Evolutionary conservation across 35 echinoderm and acorn worm species (phyloP).

Genomic region (Eucidaris tribuloides): DNA sequence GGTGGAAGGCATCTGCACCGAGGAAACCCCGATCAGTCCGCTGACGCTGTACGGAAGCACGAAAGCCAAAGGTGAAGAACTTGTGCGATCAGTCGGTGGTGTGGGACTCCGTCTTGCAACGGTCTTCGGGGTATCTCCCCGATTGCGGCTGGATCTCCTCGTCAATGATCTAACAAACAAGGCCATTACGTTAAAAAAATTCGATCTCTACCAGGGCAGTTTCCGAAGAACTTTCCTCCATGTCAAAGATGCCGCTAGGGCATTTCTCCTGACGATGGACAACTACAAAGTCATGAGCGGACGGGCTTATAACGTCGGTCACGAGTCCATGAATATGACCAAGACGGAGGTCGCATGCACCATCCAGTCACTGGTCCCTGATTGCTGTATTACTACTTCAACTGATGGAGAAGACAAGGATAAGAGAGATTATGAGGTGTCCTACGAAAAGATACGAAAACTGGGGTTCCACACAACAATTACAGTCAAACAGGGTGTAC

Average conservation of each 20-base stretch:
- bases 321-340: slow-evolving; percentile 79
- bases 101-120: slow-evolving; percentile 71
- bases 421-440: slow-evolving; percentile 76
- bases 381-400: slow-evolving; percentile 38
- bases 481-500: slow-evolving; percentile 42
- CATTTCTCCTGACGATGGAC: slow-evolving; percentile 53
- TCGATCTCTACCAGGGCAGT: slow-evolving; percentile 67
- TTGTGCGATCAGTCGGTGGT: slow-evolving; percentile 36
- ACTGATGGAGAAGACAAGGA: slow-evolving; percentile 63
- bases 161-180: slow-evolving; percentile 75
- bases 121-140: slow-evolving; percentile 67
- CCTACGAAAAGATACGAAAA: slow-evolving; percentile 51
- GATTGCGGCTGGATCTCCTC: slow-evolving; percentile 64
- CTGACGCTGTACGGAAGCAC: slow-evolving; percentile 73
- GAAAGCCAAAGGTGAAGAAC: slow-evolving; percentile 66
- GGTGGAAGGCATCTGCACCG: slow-evolving; percentile 62
- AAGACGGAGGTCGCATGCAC: slow-evolving; percentile 51
- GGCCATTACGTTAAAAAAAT: slow-evolving; percentile 42
- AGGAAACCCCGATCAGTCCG: slow-evolving; percentile 66
- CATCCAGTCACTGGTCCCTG: slow-evolving; percentile 40
- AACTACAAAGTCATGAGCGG: slow-evolving; percentile 75
- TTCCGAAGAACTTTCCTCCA: slow-evolving; percentile 74
- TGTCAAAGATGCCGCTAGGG: slow-evolving; percentile 55
- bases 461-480: slow-evolving; percentile 56
- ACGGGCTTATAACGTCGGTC: slow-evolving; percentile 67